Evolutionary conservation across 2,888 invertebrate species (phyloP).

Genomic region (Epinotia nisella): DNA sequence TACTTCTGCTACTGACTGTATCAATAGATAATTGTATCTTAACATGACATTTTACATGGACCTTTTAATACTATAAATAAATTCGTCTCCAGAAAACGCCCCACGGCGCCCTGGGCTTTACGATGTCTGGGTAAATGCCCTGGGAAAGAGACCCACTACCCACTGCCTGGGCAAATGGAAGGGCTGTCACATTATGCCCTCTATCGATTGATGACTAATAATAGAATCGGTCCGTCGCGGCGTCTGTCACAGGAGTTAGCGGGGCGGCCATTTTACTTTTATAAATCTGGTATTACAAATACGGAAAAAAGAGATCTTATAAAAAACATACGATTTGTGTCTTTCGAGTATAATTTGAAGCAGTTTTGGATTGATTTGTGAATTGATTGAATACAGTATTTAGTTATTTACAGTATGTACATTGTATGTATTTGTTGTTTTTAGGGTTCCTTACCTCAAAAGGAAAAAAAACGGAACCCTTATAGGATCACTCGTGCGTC

Average conservation of each 20-base stretch:
- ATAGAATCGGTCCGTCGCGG: slow-evolving; percentile 15
- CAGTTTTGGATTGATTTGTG: too few relatives aligned
- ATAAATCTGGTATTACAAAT: too few relatives aligned
- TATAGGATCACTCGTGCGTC: too few relatives aligned
- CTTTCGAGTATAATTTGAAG: too few relatives aligned
- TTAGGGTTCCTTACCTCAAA: too few relatives aligned
- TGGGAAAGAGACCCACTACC: not conserved
- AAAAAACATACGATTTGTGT: too few relatives aligned
- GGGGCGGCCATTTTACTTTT: slow-evolving; percentile 9
- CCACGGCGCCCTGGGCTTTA: not conserved
- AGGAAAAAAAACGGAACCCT: too few relatives aligned
- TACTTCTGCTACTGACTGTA: too few relatives aligned
- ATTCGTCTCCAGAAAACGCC: not conserved
- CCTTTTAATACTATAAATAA: not conserved
- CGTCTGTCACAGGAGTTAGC: not conserved
- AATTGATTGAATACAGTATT: too few relatives aligned
- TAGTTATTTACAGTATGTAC: too few relatives aligned
- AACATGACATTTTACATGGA: not conserved
- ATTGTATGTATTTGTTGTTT: too few relatives aligned
- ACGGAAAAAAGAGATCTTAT: too few relatives aligned
- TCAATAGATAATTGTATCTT: not conserved
- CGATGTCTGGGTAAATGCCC: not conserved
- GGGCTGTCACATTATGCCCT: slow-evolving; percentile 22
- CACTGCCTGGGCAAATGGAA: not conserved
- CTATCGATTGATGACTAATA: slow-evolving; percentile 40